phyloP scores from a whole-genome alignment of 1,140 invertebrate species.

The Latrodectus geometricus region DNA sequence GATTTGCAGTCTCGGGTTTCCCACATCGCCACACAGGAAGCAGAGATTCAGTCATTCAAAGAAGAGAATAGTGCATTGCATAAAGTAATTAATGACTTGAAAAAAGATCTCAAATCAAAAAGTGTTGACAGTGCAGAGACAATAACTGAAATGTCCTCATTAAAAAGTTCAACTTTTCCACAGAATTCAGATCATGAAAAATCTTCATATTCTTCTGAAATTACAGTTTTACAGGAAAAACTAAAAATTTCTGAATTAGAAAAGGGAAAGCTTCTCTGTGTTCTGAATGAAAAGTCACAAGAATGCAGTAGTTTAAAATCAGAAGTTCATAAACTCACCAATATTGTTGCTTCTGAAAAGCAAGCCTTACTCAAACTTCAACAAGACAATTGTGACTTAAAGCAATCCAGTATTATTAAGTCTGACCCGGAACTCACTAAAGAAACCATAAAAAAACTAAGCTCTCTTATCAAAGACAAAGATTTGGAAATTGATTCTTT shows the following conservation, averaged over 20 bases:
- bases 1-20: slow-evolving; percentile 4
- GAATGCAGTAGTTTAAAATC: slow-evolving; percentile 69
- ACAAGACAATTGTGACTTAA: slow-evolving; percentile 67
- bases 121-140: slow-evolving; percentile 18
- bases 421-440: slow-evolving; percentile 68
- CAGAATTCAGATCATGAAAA: slow-evolving; percentile 63
- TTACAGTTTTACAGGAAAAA: slow-evolving; percentile 49
- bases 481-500: slow-evolving; percentile 71
- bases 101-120: slow-evolving; percentile 10
- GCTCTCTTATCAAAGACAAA: slow-evolving; percentile 70
- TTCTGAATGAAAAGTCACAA: slow-evolving; percentile 70
- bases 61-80: slow-evolving; percentile 4
- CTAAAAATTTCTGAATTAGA: slow-evolving; percentile 65
- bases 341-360: slow-evolving; percentile 68
- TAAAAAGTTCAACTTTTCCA: slow-evolving; percentile 64
- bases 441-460: slow-evolving; percentile 70
- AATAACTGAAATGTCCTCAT: slow-evolving; percentile 66
- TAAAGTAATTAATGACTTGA: slow-evolving; percentile 2
- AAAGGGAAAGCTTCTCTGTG: slow-evolving; percentile 69
- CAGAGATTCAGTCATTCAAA: slow-evolving; percentile 11
- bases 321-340: slow-evolving; percentile 70
- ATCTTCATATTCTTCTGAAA: slow-evolving; percentile 51
- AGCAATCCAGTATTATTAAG: slow-evolving; percentile 58
- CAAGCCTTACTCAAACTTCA: slow-evolving; percentile 69
- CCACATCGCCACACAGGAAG: slow-evolving; percentile 5